Evolutionary conservation across 2,113 vertebrate species (phyloP), one percentile per base, ranked within the genome.

Genomic region (Festucalex cinctus): DNA sequence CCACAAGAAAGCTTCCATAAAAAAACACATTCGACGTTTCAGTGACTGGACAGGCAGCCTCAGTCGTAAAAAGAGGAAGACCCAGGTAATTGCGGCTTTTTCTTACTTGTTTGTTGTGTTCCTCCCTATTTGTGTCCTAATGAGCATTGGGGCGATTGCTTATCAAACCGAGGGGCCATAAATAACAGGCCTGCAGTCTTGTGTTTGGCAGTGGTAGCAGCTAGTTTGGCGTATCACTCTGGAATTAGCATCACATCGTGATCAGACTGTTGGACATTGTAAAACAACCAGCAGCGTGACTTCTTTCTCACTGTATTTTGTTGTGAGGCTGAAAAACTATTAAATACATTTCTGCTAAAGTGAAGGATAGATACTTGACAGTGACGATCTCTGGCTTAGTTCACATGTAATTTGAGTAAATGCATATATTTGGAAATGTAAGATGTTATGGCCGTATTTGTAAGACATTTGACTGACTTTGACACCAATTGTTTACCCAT

Each of bases 31-130:
- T 83, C 89, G 95, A 5, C 94, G 95, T 48, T 90, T 99, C 79
- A 98, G 96, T 56, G 95, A 98, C 88, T 99, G 96, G 96, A 98
- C 97, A 0, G 97, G 96, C 44, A 98, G 97, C 86, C 92, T 99
- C 64, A 96, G 94, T 0, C 92, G 95, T 59, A 98, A 95, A 88
- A 99, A 96, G 41, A 93, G 93, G 84, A 96, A 93, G 74, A 89
- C 94, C 35, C 95, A 96, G 93, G 96, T 98, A 75, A 74, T 87
- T 68, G 9, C 35, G 0, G 8, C 5, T 0, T 26, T 6, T 39
- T 1, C 24, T 14, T 2, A 37, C 19, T 20, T 19, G n/a, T 49
- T 14, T 46, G 24, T 16, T 12, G 2, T 7, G 36, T 39, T 39
- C 12, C 17, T 22, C 3, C 63, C 9, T 32, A 26, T 24, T 24